Percentiles rank a stretch among this genome's conserved stretches.
Conservation (phyloP, 2,888 invertebrate species). For the Meteorus colon region DNA sequence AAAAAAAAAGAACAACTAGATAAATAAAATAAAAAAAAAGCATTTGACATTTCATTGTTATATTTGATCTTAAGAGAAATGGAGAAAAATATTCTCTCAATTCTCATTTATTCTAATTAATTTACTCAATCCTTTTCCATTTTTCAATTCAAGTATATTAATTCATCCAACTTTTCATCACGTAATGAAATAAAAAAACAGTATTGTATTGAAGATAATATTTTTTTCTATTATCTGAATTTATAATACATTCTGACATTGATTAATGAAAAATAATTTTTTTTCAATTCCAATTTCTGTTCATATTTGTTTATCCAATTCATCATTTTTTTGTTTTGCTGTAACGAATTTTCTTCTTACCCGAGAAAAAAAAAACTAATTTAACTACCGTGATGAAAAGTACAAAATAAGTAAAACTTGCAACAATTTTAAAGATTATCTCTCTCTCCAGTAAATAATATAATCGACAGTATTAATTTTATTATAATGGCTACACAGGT, state of each 20-base stretch:
- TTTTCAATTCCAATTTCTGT: too few species aligned
- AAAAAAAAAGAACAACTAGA: constrained; percentile 11
- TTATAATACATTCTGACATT: too few species aligned
- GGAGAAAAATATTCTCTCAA: not conserved
- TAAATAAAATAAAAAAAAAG: not conserved
- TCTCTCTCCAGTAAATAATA: not conserved
- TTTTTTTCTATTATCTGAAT: too few species aligned
- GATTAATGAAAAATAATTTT: too few species aligned
- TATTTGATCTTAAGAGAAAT: constrained; percentile 1
- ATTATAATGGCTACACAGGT: constrained; percentile 4
- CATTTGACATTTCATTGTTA: not conserved
- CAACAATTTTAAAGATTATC: not conserved
- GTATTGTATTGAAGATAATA: not conserved
- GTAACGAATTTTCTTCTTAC: too few species aligned
- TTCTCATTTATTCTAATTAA: too few species aligned
- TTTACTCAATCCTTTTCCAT: too few species aligned
- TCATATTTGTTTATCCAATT: too few species aligned
- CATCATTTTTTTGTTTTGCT: too few species aligned
- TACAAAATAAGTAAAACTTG: not conserved
- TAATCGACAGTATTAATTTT: constrained; percentile 15
- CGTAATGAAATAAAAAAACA: not conserved
- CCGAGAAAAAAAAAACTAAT: not conserved
- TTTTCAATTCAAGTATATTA: not conserved
- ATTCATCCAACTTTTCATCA: not conserved
- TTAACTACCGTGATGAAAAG: constrained; percentile 5